These are phyloP conservation scores for Teleogryllus occipitalis DNA, from an alignment of 1,140 invertebrate species.

Conservation along the genomic window DNA sequence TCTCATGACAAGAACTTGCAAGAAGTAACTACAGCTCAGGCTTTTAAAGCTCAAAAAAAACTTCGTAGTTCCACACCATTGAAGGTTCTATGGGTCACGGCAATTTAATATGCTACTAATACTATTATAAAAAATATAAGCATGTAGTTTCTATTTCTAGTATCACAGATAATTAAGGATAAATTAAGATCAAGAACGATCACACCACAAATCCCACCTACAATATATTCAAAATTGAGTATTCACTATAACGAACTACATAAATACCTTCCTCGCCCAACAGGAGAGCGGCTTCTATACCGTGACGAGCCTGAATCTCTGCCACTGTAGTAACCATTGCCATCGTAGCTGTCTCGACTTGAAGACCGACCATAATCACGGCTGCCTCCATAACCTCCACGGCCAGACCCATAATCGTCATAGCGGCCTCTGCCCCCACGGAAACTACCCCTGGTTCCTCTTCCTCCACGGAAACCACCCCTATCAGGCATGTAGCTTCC, in stretches of 20 bases:
- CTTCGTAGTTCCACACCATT: background rate
- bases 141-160: background rate
- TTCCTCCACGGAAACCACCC: conserved; percentile 38
- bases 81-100: background rate
- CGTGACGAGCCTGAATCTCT: conserved; percentile 38
- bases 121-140: no score
- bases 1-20: background rate
- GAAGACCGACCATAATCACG: conserved; percentile 28
- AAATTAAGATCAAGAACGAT: background rate
- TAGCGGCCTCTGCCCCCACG: conserved; percentile 36
- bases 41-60: background rate
- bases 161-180: background rate
- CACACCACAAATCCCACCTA: background rate
- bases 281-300: conserved; percentile 45
- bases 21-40: background rate
- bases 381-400: conserved; percentile 33
- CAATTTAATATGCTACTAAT: background rate
- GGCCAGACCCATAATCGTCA: conserved; percentile 30
- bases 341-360: conserved; percentile 34
- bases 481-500: conserved; percentile 38
- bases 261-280: conserved; percentile 44
- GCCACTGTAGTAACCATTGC: conserved; percentile 30
- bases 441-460: conserved; percentile 35
- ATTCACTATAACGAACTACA: conserved; percentile 12
- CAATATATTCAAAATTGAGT: background rate